Evolutionary conservation across 1,140 invertebrate genomes (phyloP).

Genomic region (Drosophila nigrodunni): DNA sequence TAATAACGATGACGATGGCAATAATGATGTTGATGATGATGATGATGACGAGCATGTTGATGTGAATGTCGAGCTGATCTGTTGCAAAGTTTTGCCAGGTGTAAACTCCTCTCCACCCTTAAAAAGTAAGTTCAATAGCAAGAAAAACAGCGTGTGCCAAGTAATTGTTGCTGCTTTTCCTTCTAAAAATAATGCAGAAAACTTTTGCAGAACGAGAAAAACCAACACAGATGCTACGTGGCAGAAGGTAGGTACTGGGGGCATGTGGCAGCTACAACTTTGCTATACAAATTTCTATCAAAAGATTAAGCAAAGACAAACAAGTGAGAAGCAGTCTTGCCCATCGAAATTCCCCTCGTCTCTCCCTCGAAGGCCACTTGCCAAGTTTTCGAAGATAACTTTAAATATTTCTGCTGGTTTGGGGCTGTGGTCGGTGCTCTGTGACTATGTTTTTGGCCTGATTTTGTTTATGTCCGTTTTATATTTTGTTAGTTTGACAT

Average conservation of each 20-base stretch:
- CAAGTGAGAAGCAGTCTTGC: constrained; percentile 58
- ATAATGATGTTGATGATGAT: constrained; percentile 27
- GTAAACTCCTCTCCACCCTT: constrained; percentile 29
- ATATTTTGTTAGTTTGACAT: constrained; percentile 81
- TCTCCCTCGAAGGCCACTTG: constrained; percentile 43
- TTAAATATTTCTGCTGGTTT: constrained; percentile 65
- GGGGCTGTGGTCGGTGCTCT: constrained; percentile 4
- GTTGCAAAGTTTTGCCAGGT: constrained; percentile 44
- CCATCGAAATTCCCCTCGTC: neutral
- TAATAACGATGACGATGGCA: constrained; percentile 25
- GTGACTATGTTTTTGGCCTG: constrained; percentile 15
- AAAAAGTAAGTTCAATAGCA: constrained; percentile 71
- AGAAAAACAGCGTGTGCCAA: constrained; percentile 68
- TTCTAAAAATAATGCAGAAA: constrained; percentile 72
- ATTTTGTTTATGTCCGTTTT: constrained; percentile 71
- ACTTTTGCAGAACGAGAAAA: constrained; percentile 63
- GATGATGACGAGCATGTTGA: constrained; percentile 23
- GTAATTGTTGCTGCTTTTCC: constrained; percentile 53
- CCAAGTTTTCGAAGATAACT: constrained; percentile 73
- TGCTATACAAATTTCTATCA: constrained; percentile 82
- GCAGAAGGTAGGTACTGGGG: neutral
- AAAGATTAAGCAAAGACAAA: constrained; percentile 83
- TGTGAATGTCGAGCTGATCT: constrained; percentile 45
- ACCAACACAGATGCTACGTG: constrained; percentile 33
- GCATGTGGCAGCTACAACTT: constrained; percentile 50